Base-by-base conservation (phyloP, 2,797 vertebrate genomes). In the Eulemur coronatus region DNA sequence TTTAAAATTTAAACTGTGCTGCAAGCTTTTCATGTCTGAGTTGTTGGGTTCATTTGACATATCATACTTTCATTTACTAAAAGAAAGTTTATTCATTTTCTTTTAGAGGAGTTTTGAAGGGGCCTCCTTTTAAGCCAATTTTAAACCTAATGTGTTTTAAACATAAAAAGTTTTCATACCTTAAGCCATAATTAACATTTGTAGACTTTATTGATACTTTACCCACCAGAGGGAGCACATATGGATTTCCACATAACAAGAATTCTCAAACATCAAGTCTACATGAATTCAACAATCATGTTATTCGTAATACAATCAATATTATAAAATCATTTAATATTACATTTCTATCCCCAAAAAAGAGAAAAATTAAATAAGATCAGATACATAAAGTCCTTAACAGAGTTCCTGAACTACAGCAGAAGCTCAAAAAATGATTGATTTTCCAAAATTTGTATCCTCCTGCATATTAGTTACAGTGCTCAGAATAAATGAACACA, bases 201-300 rank as follows among this genome's bases (percentile, higher is more conserved):
- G 26, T 2, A 84, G 86, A 91, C 10, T 0, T 91, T 38, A 50
- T 15, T 7, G 38, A 91, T 38, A 41, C 65, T 96, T 81, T 41
- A 69, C 89, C 85, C 82, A 94, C 89, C 82, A 89, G 94, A 96
- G 91, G 93, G 89, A 94, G 92, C 63, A 28, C 63, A 82, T 10
- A 55, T 75, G 35, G 55, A 84, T 89, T 93, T 89, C 14, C n/a
- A 76, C 0, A 15, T 46, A 33, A 59, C 35, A 85, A 95, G 79
- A 93, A 94, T 88, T 41, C 9, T 73, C 73, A 70, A 88, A 84
- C 38, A 72, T 28, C 41, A 57, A 59, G 41, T 43, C 43, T 35
- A 10, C 26, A 63, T 72, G 81, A 94, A 72, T 70, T 91, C 91
- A n/a, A 89, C 35, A 84, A 57, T 65, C 15, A 15, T 20, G 84